Evolutionary conservation across 2,797 vertebrate genomes (phyloP).

Genomic region (Iguana delicatissima): DNA sequence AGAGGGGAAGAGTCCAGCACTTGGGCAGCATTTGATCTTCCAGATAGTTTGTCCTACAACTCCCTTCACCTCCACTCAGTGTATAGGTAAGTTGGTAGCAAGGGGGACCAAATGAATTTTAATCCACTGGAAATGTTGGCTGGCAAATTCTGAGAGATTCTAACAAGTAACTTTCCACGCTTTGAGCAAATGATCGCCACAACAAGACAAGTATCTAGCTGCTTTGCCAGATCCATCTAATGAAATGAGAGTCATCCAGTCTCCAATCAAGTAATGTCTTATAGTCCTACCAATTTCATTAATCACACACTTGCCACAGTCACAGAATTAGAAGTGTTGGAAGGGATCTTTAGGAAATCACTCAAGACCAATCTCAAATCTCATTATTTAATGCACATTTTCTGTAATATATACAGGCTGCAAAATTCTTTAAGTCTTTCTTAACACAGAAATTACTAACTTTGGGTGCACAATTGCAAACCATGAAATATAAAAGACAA

Average conservation of each 20-base stretch:
- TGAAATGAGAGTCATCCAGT: neutral
- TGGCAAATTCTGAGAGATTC: too few relatives aligned
- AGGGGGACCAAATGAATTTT: neutral
- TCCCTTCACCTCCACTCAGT: neutral
- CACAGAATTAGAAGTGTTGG: neutral
- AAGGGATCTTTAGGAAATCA: neutral
- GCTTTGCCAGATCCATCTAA: neutral
- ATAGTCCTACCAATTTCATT: neutral
- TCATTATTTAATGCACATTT: neutral
- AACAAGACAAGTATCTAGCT: neutral
- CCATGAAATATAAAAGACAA: neutral
- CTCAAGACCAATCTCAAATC: neutral
- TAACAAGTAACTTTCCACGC: too few relatives aligned
- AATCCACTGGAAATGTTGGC: neutral
- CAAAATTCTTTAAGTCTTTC: neutral
- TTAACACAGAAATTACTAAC: neutral
- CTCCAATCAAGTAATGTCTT: neutral
- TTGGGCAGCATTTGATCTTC: neutral
- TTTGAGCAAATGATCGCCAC: neutral
- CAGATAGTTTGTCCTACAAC: neutral
- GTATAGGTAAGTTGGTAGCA: too few relatives aligned
- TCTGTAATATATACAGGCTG: neutral
- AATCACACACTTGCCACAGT: neutral
- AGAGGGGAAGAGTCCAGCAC: neutral
- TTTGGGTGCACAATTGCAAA: neutral